These are phyloP conservation scores for Salminus brasiliensis DNA, from an alignment of 2,113 vertebrate genomes.

Conservation along the genomic window DNA sequence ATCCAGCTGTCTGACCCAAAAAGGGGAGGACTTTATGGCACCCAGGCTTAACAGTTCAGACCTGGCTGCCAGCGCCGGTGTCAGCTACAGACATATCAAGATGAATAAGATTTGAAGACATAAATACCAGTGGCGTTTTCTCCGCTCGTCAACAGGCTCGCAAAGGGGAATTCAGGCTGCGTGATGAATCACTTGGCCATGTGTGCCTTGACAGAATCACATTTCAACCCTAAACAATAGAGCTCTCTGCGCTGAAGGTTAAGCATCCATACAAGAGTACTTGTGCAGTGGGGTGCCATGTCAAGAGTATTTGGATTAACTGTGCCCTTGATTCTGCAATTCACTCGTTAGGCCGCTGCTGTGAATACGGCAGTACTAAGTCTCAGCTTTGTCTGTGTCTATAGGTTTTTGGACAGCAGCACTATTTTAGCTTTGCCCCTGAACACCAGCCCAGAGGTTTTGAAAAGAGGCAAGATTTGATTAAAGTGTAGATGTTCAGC, in stretches of 20 bases:
- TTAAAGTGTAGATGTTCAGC: too few species aligned
- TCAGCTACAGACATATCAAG: constrained; percentile 27
- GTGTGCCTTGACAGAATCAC: constrained; percentile 18
- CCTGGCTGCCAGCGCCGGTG: not conserved
- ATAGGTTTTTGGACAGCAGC: too few species aligned
- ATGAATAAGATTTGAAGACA: constrained; percentile 47
- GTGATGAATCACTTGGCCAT: constrained; percentile 32
- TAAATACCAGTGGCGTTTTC: constrained; percentile 40
- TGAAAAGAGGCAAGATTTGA: too few species aligned
- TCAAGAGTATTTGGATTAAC: constrained; percentile 67
- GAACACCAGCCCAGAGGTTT: too few species aligned
- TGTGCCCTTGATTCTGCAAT: constrained; percentile 44
- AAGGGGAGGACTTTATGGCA: not conserved
- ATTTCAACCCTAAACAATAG: constrained; percentile 37
- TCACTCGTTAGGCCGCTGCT: constrained; percentile 34
- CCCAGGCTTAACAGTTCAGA: not conserved
- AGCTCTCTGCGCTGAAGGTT: constrained; percentile 48
- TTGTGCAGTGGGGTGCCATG: constrained; percentile 25
- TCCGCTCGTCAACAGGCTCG: constrained; percentile 9
- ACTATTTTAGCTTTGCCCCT: too few species aligned
- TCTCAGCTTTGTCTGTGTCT: constrained; percentile 12
- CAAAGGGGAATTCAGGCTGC: not conserved
- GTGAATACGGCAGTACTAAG: constrained; percentile 34
- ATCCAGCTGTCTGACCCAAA: not conserved
- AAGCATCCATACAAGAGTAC: constrained; percentile 36